Base-by-base conservation (phyloP, 2,888 invertebrate genomes). In the Amiota communis region DNA sequence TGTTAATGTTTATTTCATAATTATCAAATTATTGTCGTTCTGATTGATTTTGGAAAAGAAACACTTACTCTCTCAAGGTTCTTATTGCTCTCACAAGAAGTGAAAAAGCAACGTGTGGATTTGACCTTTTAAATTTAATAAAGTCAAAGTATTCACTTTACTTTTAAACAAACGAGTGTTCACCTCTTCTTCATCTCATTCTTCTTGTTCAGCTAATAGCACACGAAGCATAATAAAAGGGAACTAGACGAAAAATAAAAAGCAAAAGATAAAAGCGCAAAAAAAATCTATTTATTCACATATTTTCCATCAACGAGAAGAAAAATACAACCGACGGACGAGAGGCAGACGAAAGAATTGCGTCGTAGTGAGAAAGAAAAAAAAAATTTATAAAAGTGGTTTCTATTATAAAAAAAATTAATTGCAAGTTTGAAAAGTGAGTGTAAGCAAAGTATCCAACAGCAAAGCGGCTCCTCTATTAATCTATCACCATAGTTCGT, bases 211-310 rank as follows among this genome's bases (percentile, higher is more conserved):
- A 65, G 48, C 65, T 15, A n/a, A 20, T 17, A 65, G 17, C 65
- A 65, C 8, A 23, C 47, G n/a, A 48, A 48, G n/a, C 48, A 46
- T 3, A 80, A 78, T 71, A 74, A 73, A 76, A 71, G 71, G 36
- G 46, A 36, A 63, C 23, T 63, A 63, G 46, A 63, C 13, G 77
- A 74, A 80, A 78, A 79, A 75, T 79, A 77, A 79, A 74, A 81
- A 77, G 78, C 61, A 75, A 81, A 80, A 77, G 77, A 4, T 78
- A 78, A 74, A 81, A 84, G 83, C 84, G 84, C 82, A 83, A 63
- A 51, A 83, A 63, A 51, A 63, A 82, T 84, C 80, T 83, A 83
- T 81, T 80, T 80, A 76, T 81, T 81, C 84, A 82, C 85, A 80
- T 20, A 68, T 53, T 78, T 83, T 85, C 64, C 65, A 79, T 79